A percentile compares a stretch with the other conserved stretches of the same genome.
phyloP scores from a whole-genome alignment of 2,113 vertebrate genomes.

The Atrichornis clamosus region DNA sequence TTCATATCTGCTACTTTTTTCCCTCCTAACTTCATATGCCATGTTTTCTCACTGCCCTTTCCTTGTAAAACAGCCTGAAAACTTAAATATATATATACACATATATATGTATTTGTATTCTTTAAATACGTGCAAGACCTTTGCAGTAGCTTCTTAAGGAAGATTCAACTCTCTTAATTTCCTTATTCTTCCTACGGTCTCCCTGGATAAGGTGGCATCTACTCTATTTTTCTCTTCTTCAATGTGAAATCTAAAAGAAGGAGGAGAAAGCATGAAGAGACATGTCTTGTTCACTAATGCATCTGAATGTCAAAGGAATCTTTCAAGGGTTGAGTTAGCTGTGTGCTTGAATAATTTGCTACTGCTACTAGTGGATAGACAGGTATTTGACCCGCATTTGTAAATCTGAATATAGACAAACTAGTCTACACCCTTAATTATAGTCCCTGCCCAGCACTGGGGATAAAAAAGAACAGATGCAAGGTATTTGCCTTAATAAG shows the following conservation, averaged over 20 bases:
- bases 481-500: conserved; percentile 12
- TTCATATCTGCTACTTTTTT: not conserved
- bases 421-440: not conserved
- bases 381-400: not conserved
- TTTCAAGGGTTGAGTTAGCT: not conserved
- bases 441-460: not conserved
- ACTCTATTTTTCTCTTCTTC: not conserved
- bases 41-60: rapidly evolving
- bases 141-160: not conserved
- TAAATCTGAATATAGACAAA: not conserved
- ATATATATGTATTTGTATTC: not conserved
- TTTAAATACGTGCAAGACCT: not conserved
- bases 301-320: not conserved
- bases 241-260: not conserved
- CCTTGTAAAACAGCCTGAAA: not conserved
- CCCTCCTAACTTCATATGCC: not conserved
- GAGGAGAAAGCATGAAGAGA: not conserved
- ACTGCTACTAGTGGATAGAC: not conserved
- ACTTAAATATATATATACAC: not conserved
- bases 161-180: not conserved
- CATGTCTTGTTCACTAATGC: rapidly evolving
- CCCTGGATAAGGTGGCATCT: not conserved
- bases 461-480: not conserved
- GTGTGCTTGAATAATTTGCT: not conserved
- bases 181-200: not conserved